Conservation (phyloP, 2,797 vertebrate genomes). For the Sparus aurata region DNA sequence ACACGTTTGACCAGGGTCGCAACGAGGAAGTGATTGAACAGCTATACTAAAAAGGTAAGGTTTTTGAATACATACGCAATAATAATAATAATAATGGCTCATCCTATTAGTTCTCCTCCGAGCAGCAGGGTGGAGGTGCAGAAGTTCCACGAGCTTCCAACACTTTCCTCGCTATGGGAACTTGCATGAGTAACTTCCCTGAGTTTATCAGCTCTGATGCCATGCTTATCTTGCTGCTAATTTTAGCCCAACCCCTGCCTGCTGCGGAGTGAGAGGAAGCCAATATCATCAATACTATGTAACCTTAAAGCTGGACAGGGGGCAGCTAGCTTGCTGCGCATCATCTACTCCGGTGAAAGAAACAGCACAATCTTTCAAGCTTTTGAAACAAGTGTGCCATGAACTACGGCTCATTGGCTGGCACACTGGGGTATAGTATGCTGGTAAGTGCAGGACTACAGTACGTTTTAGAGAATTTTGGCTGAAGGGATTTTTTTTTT, state of each 20-base stretch:
- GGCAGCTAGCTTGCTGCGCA: conserved; percentile 25
- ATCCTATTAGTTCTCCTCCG: too few species aligned
- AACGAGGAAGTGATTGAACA: too few species aligned
- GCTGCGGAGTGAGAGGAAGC: conserved; percentile 55
- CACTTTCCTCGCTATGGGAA: neutral
- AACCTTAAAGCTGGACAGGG: conserved; percentile 58
- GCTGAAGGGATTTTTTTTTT: neutral
- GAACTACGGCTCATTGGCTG: conserved; percentile 14
- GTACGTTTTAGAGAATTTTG: neutral
- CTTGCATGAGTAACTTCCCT: conserved; percentile 60
- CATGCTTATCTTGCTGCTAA: conserved; percentile 63
- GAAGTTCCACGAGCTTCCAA: conserved; percentile 5
- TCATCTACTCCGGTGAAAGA: conserved; percentile 15
- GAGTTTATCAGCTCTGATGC: conserved; percentile 64
- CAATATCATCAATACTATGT: conserved; percentile 70
- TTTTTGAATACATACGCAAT: neutral
- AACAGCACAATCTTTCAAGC: neutral
- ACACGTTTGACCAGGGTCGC: too few species aligned
- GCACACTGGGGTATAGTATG: neutral
- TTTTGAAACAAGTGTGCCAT: conserved; percentile 16
- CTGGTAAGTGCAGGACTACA: neutral
- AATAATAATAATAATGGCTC: neutral
- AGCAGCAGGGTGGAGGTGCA: neutral
- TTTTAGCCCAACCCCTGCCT: conserved; percentile 53
- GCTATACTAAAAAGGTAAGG: too few species aligned